Percentiles rank a stretch among this genome's conserved stretches.
Evolutionary conservation across 2,888 invertebrate species (phyloP).

Genomic region (Blera fallax): DNA sequence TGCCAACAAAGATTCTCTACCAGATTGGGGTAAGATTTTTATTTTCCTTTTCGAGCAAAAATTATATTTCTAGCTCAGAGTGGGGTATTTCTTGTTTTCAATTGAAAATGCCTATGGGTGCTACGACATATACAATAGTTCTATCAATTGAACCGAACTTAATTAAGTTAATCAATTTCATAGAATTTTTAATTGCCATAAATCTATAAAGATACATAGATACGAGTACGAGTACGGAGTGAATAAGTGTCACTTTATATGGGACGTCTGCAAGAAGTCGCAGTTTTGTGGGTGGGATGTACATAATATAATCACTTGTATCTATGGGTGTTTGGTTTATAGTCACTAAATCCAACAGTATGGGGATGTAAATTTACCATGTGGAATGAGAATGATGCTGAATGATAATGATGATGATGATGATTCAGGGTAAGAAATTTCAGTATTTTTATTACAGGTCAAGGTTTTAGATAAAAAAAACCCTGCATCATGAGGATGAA

Average conservation of each 20-base stretch:
- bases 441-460: slow-evolving; percentile 42
- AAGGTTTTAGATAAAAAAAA: slow-evolving; percentile 24
- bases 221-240: background rate
- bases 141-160: slow-evolving; percentile 71
- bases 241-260: slow-evolving; percentile 1
- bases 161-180: slow-evolving; percentile 72
- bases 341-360: background rate
- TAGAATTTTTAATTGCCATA: slow-evolving; percentile 72
- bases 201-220: slow-evolving; percentile 5
- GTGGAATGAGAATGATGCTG: slow-evolving; percentile 15
- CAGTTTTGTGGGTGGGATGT: slow-evolving; percentile 33
- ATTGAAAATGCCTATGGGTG: slow-evolving; percentile 41
- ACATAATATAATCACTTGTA: background rate
- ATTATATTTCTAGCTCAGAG: background rate
- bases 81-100: background rate
- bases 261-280: slow-evolving; percentile 16
- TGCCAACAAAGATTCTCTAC: slow-evolving; percentile 85
- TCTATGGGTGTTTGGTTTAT: slow-evolving; percentile 10
- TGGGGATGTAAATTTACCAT: slow-evolving; percentile 18
- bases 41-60: background rate
- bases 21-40: slow-evolving; percentile 82
- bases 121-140: slow-evolving; percentile 14
- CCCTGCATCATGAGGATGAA: background rate
- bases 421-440: slow-evolving; percentile 48
- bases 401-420: slow-evolving; percentile 22